Evolutionary conservation across 2,888 invertebrate genomes (phyloP).

Genomic region (Lamproptera curius): DNA sequence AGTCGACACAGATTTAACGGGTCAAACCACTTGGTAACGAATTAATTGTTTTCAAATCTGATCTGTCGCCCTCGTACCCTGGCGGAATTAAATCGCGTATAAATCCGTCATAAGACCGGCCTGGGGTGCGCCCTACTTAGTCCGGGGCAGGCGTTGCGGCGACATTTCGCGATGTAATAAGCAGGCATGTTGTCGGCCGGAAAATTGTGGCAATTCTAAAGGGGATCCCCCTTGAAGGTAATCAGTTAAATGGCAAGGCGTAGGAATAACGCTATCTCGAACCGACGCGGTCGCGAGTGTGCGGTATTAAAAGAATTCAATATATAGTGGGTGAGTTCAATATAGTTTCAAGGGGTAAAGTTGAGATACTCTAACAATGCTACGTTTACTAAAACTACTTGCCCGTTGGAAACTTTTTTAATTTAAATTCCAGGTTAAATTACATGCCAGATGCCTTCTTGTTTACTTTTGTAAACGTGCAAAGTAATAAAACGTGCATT

Average conservation of each 20-base stretch:
- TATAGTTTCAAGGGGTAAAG: too few species aligned
- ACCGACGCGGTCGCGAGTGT: too few species aligned
- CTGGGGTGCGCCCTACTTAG: conserved; percentile 55
- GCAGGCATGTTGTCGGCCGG: conserved; percentile 60
- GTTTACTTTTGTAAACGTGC: background rate
- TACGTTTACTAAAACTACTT: too few species aligned
- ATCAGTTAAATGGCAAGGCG: conserved; percentile 53
- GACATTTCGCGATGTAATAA: conserved; percentile 65
- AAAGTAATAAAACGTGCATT: conserved; percentile 13
- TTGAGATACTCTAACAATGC: too few species aligned
- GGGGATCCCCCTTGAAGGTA: conserved; percentile 44
- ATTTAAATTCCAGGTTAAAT: background rate
- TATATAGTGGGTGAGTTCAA: too few species aligned
- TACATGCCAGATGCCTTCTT: background rate
- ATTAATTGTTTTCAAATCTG: conserved; percentile 21
- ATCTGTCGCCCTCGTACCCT: conserved; percentile 34
- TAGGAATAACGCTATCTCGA: conserved; percentile 37
- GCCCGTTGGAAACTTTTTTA: too few species aligned
- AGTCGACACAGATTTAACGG: conserved; percentile 18
- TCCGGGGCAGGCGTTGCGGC: conserved; percentile 41
- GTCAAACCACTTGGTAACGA: conserved; percentile 15
- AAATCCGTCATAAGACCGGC: conserved; percentile 37
- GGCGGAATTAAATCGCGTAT: conserved; percentile 54
- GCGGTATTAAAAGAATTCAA: too few species aligned
- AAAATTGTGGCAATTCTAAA: conserved; percentile 67